Percentiles rank a stretch among this genome's conserved stretches.
phyloP scores from a whole-genome alignment of 2,797 vertebrate species.

The Sitta carolinensis region DNA sequence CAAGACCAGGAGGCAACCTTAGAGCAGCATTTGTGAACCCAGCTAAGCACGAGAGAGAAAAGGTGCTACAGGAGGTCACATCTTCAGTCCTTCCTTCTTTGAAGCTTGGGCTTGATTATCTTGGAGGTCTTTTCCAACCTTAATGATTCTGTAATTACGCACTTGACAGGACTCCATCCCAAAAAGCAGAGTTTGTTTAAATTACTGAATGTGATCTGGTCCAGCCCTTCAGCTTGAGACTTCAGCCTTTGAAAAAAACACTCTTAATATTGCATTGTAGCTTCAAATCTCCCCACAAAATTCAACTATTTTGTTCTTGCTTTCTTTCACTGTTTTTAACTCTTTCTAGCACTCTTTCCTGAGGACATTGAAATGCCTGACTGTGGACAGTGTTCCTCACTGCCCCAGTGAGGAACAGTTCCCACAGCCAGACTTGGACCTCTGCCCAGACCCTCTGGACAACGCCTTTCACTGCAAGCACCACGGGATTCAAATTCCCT shows the following conservation, averaged over 20 bases:
- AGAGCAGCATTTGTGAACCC: not conserved
- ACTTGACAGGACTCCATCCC: not conserved
- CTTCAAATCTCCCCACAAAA: not conserved
- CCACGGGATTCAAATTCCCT: not conserved
- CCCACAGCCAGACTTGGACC: not conserved
- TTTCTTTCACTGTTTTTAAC: not conserved
- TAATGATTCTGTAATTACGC: not conserved
- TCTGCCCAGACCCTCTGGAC: not conserved
- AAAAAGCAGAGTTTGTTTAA: not conserved
- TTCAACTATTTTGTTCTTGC: not conserved
- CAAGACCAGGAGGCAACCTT: not conserved
- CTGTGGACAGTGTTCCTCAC: not conserved
- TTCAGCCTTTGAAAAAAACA: not conserved
- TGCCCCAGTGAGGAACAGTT: not conserved
- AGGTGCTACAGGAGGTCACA: not conserved
- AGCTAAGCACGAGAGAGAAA: not conserved
- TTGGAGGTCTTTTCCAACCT: not conserved
- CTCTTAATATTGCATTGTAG: accelerated
- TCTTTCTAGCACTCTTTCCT: not conserved
- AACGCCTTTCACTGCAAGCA: accelerated
- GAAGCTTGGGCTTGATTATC: not conserved
- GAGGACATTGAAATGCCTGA: not conserved
- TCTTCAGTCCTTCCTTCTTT: not conserved
- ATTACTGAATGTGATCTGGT: accelerated
- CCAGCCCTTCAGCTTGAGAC: not conserved